These are phyloP conservation scores for Drosophila biarmipes DNA, from an alignment of 1,140 invertebrate species.

Conservation along the genomic window DNA sequence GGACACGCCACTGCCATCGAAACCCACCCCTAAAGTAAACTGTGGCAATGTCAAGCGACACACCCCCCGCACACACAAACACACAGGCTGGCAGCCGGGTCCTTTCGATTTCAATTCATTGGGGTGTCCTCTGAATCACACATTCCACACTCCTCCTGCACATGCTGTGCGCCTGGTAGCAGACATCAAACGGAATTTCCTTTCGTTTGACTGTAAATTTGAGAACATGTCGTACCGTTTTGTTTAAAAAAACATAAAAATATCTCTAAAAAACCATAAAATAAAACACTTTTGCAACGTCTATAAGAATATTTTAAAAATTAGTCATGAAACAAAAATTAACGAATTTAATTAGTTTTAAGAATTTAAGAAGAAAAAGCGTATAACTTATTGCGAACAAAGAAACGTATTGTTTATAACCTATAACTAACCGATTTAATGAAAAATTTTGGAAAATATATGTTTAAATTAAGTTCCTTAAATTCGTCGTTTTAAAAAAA, in stretches of 20 bases:
- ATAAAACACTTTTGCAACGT: no score
- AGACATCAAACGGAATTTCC: conserved; percentile 79
- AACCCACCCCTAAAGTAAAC: conserved; percentile 63
- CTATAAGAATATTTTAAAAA: no score
- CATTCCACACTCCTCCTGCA: conserved; percentile 29
- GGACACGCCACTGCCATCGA: conserved; percentile 34
- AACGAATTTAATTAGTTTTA: no score
- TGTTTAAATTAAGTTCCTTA: no score
- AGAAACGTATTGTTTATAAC: no score
- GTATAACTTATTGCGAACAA: no score
- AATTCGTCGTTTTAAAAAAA: no score
- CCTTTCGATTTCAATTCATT: conserved; percentile 61
- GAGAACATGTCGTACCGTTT: neutral
- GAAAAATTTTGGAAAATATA: no score
- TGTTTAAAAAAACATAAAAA: neutral
- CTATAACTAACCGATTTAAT: no score
- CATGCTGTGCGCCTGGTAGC: conserved; percentile 69
- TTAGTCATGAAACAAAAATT: no score
- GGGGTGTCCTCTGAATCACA: conserved; percentile 20
- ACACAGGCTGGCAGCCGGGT: conserved; percentile 8
- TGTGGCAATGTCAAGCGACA: conserved; percentile 51
- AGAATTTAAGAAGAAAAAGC: no score
- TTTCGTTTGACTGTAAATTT: conserved; percentile 69
- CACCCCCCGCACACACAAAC: conserved; percentile 55
- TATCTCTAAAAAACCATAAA: no score